These are phyloP conservation scores for Sylvia borin DNA, from an alignment of 2,797 vertebrate species.

Conservation along the genomic window DNA sequence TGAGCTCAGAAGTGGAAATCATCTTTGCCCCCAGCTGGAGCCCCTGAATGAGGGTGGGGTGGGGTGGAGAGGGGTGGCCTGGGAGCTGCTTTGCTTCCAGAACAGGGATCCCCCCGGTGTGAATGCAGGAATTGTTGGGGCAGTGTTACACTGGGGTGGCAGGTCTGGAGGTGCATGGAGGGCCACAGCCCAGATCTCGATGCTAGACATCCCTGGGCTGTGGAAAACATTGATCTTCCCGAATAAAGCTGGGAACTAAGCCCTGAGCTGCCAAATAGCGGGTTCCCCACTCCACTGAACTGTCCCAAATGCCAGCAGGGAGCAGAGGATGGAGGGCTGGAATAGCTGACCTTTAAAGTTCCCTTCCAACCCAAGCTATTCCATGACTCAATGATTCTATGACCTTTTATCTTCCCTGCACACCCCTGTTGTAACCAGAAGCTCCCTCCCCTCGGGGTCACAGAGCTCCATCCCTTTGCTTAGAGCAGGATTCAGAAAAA, in stretches of 20 bases:
- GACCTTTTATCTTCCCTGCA: neutral
- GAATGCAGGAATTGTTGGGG: neutral
- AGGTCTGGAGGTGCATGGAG: neutral
- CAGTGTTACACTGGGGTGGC: accelerated
- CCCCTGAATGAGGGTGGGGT: neutral
- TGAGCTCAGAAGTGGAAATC: neutral
- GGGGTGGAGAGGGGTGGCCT: neutral
- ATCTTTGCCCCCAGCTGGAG: neutral
- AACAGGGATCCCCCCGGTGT: accelerated
- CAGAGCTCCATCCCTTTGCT: accelerated
- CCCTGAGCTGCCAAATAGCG: neutral
- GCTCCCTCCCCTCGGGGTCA: accelerated
- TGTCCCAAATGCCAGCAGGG: neutral
- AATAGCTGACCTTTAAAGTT: conserved; percentile 2
- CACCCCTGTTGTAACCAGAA: neutral
- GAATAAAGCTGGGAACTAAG: neutral
- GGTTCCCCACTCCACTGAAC: neutral
- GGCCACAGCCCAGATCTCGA: accelerated
- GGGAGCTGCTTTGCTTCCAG: neutral
- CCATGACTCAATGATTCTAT: neutral
- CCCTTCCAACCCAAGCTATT: neutral
- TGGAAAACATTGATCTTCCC: neutral
- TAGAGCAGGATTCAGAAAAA: neutral
- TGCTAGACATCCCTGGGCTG: neutral
- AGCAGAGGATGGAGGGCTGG: neutral